phyloP scores from a whole-genome alignment of 1,140 invertebrate genomes.

The Pseudomyrmex gracilis region DNA sequence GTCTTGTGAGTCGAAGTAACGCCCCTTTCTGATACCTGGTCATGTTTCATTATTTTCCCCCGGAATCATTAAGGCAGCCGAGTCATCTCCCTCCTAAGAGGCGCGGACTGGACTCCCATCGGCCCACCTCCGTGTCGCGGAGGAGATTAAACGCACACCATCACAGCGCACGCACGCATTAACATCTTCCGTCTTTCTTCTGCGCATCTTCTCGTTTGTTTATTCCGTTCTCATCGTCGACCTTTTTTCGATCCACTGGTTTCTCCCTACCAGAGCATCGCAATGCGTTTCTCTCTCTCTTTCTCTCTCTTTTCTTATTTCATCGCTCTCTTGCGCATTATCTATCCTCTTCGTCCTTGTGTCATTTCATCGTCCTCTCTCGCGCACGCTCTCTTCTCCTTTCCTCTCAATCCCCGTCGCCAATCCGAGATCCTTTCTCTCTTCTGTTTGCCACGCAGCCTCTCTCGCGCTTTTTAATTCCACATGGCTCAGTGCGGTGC shows the following conservation, averaged over 20 bases:
- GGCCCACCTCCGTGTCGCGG: slow-evolving; percentile 63
- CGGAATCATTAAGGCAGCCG: slow-evolving; percentile 79
- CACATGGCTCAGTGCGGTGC: slow-evolving; percentile 78
- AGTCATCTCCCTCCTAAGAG: slow-evolving; percentile 77
- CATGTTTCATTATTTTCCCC: slow-evolving; percentile 83
- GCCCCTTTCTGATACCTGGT: slow-evolving; percentile 77
- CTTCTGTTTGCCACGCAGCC: slow-evolving; percentile 65
- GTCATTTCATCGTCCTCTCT: slow-evolving; percentile 3
- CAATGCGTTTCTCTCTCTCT: slow-evolving; percentile 20
- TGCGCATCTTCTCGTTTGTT: slow-evolving; percentile 15
- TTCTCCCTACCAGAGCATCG: slow-evolving; percentile 53
- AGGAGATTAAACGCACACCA: slow-evolving; percentile 72
- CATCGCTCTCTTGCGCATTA: slow-evolving; percentile 11
- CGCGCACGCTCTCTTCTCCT: slow-evolving; percentile 28
- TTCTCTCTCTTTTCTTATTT: slow-evolving; percentile 23
- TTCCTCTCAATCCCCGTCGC: slow-evolving; percentile 37
- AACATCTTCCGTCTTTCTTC: slow-evolving; percentile 43
- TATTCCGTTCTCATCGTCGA: slow-evolving; percentile 36
- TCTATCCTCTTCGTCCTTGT: slow-evolving; percentile 18
- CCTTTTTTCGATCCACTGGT: slow-evolving; percentile 56
- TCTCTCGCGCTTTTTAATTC: slow-evolving; percentile 76
- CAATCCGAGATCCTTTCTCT: slow-evolving; percentile 67
- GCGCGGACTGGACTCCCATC: slow-evolving; percentile 68
- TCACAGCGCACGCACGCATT: slow-evolving; percentile 39
- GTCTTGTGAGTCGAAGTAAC: slow-evolving; percentile 66